A percentile compares a stretch with the other conserved stretches of the same genome.
phyloP scores from a whole-genome alignment of 2,888 invertebrate species.

The Volucella inanis region DNA sequence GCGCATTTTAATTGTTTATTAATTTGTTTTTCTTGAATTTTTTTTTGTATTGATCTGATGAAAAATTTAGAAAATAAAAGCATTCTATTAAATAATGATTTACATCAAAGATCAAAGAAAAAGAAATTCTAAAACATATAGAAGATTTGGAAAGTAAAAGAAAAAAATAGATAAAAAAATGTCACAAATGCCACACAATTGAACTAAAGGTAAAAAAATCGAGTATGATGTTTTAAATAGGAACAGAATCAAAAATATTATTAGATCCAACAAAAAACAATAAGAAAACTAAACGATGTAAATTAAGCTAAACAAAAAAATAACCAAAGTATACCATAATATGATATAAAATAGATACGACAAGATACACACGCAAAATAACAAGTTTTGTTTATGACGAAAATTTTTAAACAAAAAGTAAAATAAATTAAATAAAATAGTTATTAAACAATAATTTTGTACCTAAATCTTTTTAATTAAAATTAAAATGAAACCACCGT shows the following conservation, averaged over 20 bases:
- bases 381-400: constrained; percentile 7
- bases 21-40: constrained; percentile 11
- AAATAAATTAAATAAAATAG: not conserved
- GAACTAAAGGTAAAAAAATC: constrained; percentile 29
- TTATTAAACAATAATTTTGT: constrained; percentile 50
- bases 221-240: constrained; percentile 34
- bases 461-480: constrained; percentile 50
- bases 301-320: constrained; percentile 41
- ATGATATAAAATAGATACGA: constrained; percentile 26
- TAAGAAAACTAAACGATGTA: constrained; percentile 27
- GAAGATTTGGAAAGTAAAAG: constrained; percentile 21
- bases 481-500: constrained; percentile 71
- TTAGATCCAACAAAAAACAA: constrained; percentile 53
- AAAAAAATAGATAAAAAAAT: constrained; percentile 3
- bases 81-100: constrained; percentile 13
- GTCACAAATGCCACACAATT: constrained; percentile 21
- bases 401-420: constrained; percentile 17
- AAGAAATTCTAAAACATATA: not conserved
- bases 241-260: constrained; percentile 68
- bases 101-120: constrained; percentile 48
- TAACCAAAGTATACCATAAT: constrained; percentile 11
- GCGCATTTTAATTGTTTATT: constrained; percentile 26
- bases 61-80: constrained; percentile 14
- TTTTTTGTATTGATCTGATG: constrained; percentile 4
- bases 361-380: constrained; percentile 7